Conservation (phyloP, 2,888 invertebrate genomes). For the Tridacna crocea region DNA sequence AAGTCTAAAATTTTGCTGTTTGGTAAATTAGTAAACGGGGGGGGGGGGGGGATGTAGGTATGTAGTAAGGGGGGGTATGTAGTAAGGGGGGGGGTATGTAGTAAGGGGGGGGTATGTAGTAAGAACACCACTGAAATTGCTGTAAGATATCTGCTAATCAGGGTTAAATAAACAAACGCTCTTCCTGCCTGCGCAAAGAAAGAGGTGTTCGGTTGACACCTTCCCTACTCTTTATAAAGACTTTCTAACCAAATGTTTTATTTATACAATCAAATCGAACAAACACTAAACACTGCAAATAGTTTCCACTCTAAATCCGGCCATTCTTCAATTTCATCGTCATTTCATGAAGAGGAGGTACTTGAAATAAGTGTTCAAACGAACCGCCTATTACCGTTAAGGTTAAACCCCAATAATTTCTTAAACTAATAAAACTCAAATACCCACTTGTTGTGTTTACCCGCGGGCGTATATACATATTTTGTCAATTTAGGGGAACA, state of each 20-base stretch:
- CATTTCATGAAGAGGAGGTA: slow-evolving; percentile 15
- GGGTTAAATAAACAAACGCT: slow-evolving; percentile 11
- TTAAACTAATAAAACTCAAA: slow-evolving; percentile 30
- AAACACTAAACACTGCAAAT: slow-evolving; percentile 27
- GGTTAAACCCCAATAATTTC: slow-evolving; percentile 29
- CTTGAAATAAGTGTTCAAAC: slow-evolving; percentile 30
- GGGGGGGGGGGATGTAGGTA: too few species aligned
- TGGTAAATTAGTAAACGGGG: too few species aligned
- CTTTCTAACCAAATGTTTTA: slow-evolving; percentile 10
- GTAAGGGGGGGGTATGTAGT: not conserved
- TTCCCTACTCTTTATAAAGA: slow-evolving; percentile 20
- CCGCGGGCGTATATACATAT: slow-evolving; percentile 20
- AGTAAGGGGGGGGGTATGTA: too few species aligned
- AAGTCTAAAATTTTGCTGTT: too few species aligned
- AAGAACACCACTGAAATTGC: not conserved
- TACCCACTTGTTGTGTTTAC: slow-evolving; percentile 17
- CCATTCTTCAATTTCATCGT: slow-evolving; percentile 14
- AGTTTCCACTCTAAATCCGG: slow-evolving; percentile 16
- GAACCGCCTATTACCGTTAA: slow-evolving; percentile 25
- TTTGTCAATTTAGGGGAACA: slow-evolving; percentile 24
- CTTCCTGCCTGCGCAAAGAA: slow-evolving; percentile 5
- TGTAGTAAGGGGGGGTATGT: too few species aligned
- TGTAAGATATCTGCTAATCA: slow-evolving; percentile 9
- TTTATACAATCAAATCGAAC: slow-evolving; percentile 25
- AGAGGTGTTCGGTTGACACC: slow-evolving; percentile 26